Conservation (phyloP, 2,113 vertebrate genomes). For the Ptilonorhynchus violaceus region DNA sequence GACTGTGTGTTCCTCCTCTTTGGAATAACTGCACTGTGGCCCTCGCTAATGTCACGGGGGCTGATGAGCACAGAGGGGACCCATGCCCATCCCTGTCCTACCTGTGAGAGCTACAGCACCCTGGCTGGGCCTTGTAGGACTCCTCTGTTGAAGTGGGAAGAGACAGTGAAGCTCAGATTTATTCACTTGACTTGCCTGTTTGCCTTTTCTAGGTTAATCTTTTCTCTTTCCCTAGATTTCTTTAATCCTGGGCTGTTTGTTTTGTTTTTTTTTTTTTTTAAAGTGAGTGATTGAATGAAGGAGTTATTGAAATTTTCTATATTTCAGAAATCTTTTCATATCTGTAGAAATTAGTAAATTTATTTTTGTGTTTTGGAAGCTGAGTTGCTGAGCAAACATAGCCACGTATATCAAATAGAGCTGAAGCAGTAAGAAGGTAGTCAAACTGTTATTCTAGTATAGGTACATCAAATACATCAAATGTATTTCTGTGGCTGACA, state of each 20-base stretch:
- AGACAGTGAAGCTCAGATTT: neutral
- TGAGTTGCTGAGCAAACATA: neutral
- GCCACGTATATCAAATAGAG: neutral
- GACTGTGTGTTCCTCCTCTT: neutral
- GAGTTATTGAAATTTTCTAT: neutral
- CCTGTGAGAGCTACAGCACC: neutral
- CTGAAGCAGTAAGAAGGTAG: neutral
- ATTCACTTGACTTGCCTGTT: neutral
- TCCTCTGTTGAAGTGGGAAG: neutral
- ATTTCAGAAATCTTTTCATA: neutral
- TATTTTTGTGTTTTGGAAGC: neutral
- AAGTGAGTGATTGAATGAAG: neutral
- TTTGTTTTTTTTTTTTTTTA: neutral
- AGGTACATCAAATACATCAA: neutral
- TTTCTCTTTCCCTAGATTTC: neutral
- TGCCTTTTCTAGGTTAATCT: neutral
- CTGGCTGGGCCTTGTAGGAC: rapidly evolving
- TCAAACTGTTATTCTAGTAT: neutral
- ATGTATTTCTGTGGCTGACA: neutral
- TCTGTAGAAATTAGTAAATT: neutral
- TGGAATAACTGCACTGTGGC: neutral
- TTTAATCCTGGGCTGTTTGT: neutral
- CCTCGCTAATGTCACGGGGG: neutral
- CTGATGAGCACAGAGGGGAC: neutral
- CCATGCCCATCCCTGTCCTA: rapidly evolving